Evolutionary conservation across 2,113 vertebrate genomes (phyloP), one percentile per base, ranked within the genome.

Genomic region (Tympanuchus pallidicinctus): DNA sequence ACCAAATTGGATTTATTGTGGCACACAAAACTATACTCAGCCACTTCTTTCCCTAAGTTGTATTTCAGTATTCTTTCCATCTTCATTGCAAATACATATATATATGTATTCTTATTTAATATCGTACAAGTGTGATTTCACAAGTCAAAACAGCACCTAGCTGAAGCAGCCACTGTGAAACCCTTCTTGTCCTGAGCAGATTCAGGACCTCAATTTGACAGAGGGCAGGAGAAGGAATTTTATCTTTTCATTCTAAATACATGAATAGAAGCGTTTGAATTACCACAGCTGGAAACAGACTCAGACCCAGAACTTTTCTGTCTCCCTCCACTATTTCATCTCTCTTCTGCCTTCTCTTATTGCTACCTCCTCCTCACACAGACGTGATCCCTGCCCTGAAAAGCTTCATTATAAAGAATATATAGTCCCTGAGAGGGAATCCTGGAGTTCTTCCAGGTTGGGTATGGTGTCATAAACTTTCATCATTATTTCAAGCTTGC

Each of bases 1-100:
- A 92, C 59, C 38, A 71, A 91, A 86, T 78, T 86, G 71, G 65
- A 84, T 93, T 96, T 94, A 69, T 75, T 56, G 71, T 84, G 63
- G 42, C 69, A 48, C 10, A 34, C 57, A 43, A 32, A 82, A 60
- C 43, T n/a, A 17, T 78, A 20, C 70, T 45, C 34, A 86, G 54
- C 73, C 79, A 24, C 34, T 38, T 61, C 54, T 72, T 57, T 82
- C 52, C 22, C 38, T 48, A 1, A 64, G 78, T 59, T 70, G 36
- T 40, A 4, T 48, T 17, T 64, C 36, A 32, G n/a, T 38, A 36
- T 76, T 57, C 60, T 80, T 80, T 82, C 76, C 43, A 14, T 84
- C 67, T 76, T 54, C 42, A 1, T 22, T 57, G 25, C 65, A 43
- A 18, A 15, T 30, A 25, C 27, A 28, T 18, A 7, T 28, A 13